Evolutionary conservation across 2,888 invertebrate species (phyloP), one percentile per base, ranked within the genome.

Genomic region (Therioaphis trifolii): DNA sequence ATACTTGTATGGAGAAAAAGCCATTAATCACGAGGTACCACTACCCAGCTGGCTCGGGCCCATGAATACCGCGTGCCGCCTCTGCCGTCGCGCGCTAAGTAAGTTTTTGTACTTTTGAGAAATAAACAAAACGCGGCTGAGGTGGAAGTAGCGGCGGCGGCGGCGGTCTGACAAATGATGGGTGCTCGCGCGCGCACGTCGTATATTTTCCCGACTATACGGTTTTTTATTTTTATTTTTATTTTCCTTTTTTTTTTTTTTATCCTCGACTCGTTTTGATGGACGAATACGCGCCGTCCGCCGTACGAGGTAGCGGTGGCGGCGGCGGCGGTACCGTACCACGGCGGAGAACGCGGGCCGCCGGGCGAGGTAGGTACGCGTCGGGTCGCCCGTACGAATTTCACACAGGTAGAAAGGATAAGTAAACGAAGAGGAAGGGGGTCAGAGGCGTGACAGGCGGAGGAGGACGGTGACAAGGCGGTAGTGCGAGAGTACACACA

Each of bases 1-100:
- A n/a, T n/a, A n/a, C n/a, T n/a, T n/a, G 15, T 24, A 58, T 46
- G 71, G 43, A 27, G 52, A 55, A 74, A 82, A 82, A 82, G 82
- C 82, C 82, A 82, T 82, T 82, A 82, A 82, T 82, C 82, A 82
- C 82, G 82, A 24, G 82, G 82, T 82, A 82, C 82, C 82, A 74
- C 82, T 74, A 74, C 82, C 82, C 82, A 24, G 80, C 63, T 72
- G 80, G 80, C 24, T 82, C 82, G 72, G 72, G 43, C 72, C 61
- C 63, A 24, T 80, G 80, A 80, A 80, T 80, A 27, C 82, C 82
- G 46, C 79, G 35, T 40, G 49, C 46, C 78, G 68, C 49, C 68
- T 21, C 75, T 49, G 71, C 49, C 46, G 49, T 27, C 29, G 52
- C 49, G 52, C 78, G 68, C 72, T 66, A 74, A 82, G 82, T 74